These are phyloP conservation scores for Montipora capitata DNA, from an alignment of 92 coral and sea anemone genomes.

Conservation along the genomic window DNA sequence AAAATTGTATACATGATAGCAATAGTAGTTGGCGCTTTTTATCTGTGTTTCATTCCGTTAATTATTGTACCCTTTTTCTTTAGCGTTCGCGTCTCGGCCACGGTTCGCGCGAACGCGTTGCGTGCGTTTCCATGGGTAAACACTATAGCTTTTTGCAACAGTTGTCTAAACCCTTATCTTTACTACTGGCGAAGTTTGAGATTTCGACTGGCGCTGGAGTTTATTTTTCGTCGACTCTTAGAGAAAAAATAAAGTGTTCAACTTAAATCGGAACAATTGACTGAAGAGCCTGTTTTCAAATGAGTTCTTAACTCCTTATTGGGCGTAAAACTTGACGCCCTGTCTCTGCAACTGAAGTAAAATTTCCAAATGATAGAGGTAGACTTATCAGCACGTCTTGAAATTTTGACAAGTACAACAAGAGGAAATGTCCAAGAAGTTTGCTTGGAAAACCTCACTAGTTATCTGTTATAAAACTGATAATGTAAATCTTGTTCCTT, in stretches of 20 bases:
- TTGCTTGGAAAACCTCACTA: too few relatives aligned
- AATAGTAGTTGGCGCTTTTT: conserved; percentile 85
- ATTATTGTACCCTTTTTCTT: conserved; percentile 77
- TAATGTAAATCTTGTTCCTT: too few relatives aligned
- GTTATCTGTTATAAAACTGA: not conserved
- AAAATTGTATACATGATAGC: conserved; percentile 76
- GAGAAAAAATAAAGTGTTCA: conserved; percentile 35
- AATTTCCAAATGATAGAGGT: too few relatives aligned
- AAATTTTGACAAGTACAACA: too few relatives aligned
- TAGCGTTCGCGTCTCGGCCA: conserved; percentile 30
- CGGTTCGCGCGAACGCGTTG: conserved; percentile 39
- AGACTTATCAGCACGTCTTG: too few relatives aligned
- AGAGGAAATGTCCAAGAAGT: too few relatives aligned
- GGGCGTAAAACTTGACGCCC: not conserved
- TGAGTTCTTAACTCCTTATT: not conserved
- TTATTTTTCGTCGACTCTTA: conserved; percentile 35
- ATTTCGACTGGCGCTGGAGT: conserved; percentile 74
- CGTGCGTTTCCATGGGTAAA: conserved; percentile 88
- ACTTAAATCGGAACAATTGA: not conserved
- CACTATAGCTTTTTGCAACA: conserved; percentile 84
- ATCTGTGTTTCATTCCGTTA: conserved; percentile 78
- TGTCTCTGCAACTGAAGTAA: too few relatives aligned
- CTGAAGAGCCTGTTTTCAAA: not conserved
- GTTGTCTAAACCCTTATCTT: conserved; percentile 82
- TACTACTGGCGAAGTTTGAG: conserved; percentile 90